phyloP scores from a whole-genome alignment of 2,888 invertebrate genomes.

The Sminthurinus aureus region DNA sequence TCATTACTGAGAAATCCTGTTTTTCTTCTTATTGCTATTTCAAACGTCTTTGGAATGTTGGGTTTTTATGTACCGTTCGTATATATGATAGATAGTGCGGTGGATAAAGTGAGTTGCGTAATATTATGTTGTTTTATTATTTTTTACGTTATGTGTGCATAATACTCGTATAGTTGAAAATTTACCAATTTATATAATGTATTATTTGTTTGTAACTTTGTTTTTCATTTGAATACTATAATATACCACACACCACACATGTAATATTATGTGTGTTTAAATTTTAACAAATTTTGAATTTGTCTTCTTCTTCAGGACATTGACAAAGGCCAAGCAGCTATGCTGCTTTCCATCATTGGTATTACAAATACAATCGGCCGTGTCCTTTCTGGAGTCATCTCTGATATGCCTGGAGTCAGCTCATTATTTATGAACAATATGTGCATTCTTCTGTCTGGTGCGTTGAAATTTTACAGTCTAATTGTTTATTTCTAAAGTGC shows the following conservation, averaged over 20 bases:
- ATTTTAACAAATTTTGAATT: neutral
- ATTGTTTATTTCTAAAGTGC: too few relatives aligned
- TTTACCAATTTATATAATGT: neutral
- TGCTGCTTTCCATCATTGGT: constrained; percentile 51
- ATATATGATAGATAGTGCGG: constrained; percentile 86
- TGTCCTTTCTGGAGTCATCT: constrained; percentile 64
- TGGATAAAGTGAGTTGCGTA: constrained; percentile 70
- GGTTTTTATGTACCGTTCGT: constrained; percentile 97
- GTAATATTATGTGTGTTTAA: neutral
- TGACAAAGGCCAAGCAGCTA: constrained; percentile 41
- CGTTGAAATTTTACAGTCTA: too few relatives aligned
- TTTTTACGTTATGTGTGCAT: too few relatives aligned
- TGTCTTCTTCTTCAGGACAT: constrained; percentile 15
- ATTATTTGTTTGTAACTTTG: constrained; percentile 13
- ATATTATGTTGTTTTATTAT: neutral
- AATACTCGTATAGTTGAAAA: too few relatives aligned
- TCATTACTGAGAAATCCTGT: constrained; percentile 86
- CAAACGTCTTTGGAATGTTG: constrained; percentile 96
- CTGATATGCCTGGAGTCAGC: constrained; percentile 73
- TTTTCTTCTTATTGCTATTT: constrained; percentile 89
- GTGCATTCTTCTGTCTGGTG: constrained; percentile 85
- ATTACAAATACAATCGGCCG: constrained; percentile 81
- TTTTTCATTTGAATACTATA: too few relatives aligned
- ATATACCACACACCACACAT: neutral
- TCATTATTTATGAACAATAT: constrained; percentile 91